These are phyloP conservation scores for Syrmaticus mikado DNA, from an alignment of 2,113 vertebrate genomes.

Conservation along the genomic window DNA sequence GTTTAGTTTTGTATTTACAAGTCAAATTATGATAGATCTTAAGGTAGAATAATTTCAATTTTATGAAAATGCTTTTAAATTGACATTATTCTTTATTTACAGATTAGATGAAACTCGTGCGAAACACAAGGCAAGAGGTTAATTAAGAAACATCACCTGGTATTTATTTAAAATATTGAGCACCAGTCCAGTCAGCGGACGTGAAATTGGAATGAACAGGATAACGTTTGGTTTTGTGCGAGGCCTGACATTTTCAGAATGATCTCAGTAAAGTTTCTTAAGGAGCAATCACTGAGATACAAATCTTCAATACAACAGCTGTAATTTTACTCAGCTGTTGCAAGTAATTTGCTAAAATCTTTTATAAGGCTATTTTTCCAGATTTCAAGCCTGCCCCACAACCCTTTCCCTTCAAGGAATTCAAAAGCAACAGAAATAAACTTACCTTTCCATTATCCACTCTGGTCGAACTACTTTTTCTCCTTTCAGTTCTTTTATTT, in stretches of 20 bases:
- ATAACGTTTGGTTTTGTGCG: background rate
- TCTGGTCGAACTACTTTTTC: conserved; percentile 95
- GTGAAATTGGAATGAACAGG: background rate
- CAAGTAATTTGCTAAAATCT: background rate
- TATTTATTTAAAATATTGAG: background rate
- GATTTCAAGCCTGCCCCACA: background rate
- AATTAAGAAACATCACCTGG: background rate
- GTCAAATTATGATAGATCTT: background rate
- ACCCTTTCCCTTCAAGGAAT: background rate
- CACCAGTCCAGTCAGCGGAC: background rate
- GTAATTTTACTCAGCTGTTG: background rate
- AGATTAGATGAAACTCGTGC: background rate
- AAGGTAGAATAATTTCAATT: background rate
- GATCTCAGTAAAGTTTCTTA: background rate
- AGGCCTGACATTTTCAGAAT: background rate
- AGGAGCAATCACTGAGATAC: background rate
- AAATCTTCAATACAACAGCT: background rate
- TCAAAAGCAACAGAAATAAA: background rate
- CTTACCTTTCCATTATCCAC: conserved; percentile 96
- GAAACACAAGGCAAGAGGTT: background rate
- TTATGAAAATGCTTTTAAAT: background rate
- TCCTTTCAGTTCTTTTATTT: conserved; percentile 92
- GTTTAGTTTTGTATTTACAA: background rate
- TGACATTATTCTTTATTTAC: background rate
- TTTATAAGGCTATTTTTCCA: background rate